A percentile compares a stretch with the other conserved stretches of the same genome.
Conservation (phyloP, 2,888 invertebrate genomes). For the Nephrotoma flavescens region DNA sequence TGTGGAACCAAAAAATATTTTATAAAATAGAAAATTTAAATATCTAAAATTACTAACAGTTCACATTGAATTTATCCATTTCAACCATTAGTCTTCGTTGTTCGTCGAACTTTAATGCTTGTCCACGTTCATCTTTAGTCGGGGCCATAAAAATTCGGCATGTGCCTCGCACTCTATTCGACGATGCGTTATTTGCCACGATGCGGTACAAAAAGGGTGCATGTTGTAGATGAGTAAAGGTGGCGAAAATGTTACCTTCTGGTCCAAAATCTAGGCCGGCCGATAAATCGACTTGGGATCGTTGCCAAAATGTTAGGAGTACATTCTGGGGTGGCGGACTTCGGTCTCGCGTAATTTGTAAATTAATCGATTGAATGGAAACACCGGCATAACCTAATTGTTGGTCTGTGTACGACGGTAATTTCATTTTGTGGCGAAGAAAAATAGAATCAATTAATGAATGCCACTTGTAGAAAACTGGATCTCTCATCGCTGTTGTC, state of each 20-base stretch:
- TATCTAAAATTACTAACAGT: slow-evolving; percentile 31
- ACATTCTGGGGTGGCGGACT: slow-evolving; percentile 12
- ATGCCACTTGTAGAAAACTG: slow-evolving; percentile 76
- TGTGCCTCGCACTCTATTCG: slow-evolving; percentile 37
- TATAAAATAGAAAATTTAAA: not conserved
- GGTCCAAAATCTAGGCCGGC: slow-evolving; percentile 67
- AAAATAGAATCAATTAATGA: slow-evolving; percentile 61
- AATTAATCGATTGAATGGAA: not conserved
- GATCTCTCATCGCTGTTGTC: slow-evolving; percentile 74
- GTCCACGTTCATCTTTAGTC: slow-evolving; percentile 46
- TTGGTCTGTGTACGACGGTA: slow-evolving; percentile 37
- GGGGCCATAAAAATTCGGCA: slow-evolving; percentile 53
- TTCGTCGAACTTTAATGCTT: slow-evolving; percentile 39
- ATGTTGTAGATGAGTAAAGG: slow-evolving; percentile 67
- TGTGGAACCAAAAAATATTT: slow-evolving; percentile 22
- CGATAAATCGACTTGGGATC: slow-evolving; percentile 63
- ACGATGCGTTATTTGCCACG: slow-evolving; percentile 39
- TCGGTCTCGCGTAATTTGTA: slow-evolving; percentile 1
- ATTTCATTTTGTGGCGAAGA: slow-evolving; percentile 48
- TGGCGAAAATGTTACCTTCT: slow-evolving; percentile 51
- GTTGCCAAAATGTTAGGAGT: slow-evolving; percentile 55
- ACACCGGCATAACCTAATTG: slow-evolving; percentile 18
- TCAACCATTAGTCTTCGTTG: slow-evolving; percentile 48
- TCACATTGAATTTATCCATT: slow-evolving; percentile 48
- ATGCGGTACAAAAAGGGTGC: slow-evolving; percentile 51